These are phyloP conservation scores for Glossophaga mutica DNA, from an alignment of 2,797 vertebrate species.

Conservation along the genomic window DNA sequence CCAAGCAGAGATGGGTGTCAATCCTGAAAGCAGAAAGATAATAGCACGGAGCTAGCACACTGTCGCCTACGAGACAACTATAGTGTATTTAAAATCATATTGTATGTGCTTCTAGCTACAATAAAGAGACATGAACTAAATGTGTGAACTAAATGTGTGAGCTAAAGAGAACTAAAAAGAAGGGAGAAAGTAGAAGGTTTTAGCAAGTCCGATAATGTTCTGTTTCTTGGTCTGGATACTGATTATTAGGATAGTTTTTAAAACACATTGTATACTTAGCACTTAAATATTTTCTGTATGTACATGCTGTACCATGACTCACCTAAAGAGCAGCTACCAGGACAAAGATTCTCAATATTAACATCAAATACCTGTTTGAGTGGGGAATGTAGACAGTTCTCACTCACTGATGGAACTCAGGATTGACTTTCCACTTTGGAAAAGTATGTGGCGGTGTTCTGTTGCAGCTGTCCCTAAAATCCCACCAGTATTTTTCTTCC, in stretches of 20 bases:
- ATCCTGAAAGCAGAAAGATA: not conserved
- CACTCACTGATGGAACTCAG: not conserved
- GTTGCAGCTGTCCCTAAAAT: not conserved
- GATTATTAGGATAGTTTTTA: not conserved
- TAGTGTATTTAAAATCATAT: not conserved
- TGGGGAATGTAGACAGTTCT: not conserved
- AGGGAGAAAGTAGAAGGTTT: not conserved
- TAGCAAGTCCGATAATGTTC: not conserved
- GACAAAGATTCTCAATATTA: not conserved
- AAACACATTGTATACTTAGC: not conserved
- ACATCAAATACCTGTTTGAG: not conserved
- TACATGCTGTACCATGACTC: not conserved
- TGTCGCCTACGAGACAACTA: not conserved
- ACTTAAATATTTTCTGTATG: not conserved
- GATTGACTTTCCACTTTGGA: not conserved
- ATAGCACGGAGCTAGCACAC: not conserved
- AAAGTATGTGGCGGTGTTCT: not conserved
- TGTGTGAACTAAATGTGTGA: not conserved
- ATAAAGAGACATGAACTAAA: not conserved
- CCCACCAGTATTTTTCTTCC: not conserved
- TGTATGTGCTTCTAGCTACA: not conserved
- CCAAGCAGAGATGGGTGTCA: not conserved
- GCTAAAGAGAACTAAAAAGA: not conserved
- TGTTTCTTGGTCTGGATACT: not conserved
- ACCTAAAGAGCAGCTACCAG: not conserved